phyloP scores from a whole-genome alignment of 1,140 invertebrate species.

The Vanessa tameamea region DNA sequence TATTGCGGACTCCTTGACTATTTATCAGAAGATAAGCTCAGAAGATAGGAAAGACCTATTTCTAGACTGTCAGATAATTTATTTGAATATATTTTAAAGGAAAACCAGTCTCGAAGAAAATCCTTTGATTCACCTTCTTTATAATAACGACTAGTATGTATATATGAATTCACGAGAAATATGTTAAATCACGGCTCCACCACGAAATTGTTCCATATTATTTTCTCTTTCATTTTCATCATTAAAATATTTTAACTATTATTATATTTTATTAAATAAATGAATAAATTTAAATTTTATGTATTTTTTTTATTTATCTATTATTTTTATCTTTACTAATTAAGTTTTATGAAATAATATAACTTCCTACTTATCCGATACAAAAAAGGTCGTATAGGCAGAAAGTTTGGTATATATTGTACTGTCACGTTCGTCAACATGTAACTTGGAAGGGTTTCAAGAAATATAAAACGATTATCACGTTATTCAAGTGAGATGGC shows the following conservation, averaged over 20 bases:
- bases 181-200: no score
- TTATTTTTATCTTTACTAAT: no score
- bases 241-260: no score
- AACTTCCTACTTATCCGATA: no score
- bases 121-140: background rate
- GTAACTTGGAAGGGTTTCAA: slow-evolving; percentile 4
- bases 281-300: no score
- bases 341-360: no score
- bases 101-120: slow-evolving; percentile 4
- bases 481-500: background rate
- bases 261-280: no score
- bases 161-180: no score
- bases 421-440: background rate
- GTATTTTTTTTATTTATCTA: no score
- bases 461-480: slow-evolving; percentile 10
- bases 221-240: no score
- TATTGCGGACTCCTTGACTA: slow-evolving; percentile 39
- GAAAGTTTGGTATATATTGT: background rate
- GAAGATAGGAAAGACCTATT: slow-evolving; percentile 27
- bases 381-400: background rate
- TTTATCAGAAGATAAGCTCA: slow-evolving; percentile 41
- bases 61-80: slow-evolving; percentile 7
- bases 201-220: no score
- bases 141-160: no score
- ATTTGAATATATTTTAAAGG: background rate